A percentile compares a stretch with the other conserved stretches of the same genome.
Conservation (phyloP, 1,140 invertebrate species). For the Ditylenchus dipsaci region DNA sequence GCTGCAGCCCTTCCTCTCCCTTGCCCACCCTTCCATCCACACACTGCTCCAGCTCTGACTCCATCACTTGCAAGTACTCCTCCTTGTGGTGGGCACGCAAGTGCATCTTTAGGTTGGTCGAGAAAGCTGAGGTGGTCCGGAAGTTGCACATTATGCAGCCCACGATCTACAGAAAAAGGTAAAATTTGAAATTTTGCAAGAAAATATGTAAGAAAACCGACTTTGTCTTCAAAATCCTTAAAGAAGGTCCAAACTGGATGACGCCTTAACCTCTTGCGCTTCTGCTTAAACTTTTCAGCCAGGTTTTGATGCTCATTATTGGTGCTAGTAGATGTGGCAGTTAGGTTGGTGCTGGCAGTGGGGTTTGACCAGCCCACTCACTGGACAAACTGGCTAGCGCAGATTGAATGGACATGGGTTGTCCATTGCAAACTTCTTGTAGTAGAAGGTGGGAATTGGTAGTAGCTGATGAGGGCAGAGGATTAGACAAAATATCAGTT, state of each 20-base stretch:
- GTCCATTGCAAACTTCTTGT: background rate
- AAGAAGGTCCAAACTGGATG: slow-evolving; percentile 22
- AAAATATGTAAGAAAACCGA: background rate
- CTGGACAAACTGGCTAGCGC: no score
- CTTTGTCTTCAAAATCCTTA: slow-evolving; percentile 16
- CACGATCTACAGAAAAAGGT: slow-evolving; percentile 15
- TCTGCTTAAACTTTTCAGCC: slow-evolving; percentile 6
- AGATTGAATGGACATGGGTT: no score
- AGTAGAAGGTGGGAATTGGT: background rate
- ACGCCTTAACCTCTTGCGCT: slow-evolving; percentile 13
- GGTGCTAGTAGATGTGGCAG: background rate
- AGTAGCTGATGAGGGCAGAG: background rate
- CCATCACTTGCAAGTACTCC: slow-evolving; percentile 21
- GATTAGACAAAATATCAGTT: background rate
- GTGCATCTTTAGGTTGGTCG: slow-evolving; percentile 25
- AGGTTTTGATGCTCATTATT: background rate
- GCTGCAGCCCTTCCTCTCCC: slow-evolving; percentile 1
- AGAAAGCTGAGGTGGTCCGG: slow-evolving; percentile 19
- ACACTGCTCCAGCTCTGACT: slow-evolving; percentile 17
- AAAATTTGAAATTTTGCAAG: slow-evolving; percentile 1
- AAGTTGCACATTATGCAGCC: slow-evolving; percentile 24
- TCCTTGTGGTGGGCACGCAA: slow-evolving; percentile 19
- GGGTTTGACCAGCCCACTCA: no score
- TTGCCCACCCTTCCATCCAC: background rate
- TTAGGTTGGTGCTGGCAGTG: no score